Evolutionary conservation across 2,888 invertebrate species (phyloP), one percentile per base, ranked within the genome.

Genomic region (Strigamia maritima): DNA sequence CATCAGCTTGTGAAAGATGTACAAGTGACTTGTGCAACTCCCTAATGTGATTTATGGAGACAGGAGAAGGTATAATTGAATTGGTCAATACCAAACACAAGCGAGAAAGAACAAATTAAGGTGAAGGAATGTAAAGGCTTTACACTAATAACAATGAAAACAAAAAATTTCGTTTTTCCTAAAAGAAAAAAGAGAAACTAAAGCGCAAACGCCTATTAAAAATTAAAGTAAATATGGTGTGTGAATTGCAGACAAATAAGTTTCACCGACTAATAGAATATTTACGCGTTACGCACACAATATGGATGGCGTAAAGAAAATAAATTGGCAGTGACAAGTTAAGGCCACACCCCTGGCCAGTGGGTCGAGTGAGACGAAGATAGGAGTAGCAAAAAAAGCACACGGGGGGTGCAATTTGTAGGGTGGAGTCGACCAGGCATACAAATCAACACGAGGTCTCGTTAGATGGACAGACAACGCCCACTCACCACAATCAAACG

Each of bases 291-390:
- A 54, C 54, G 22, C n/a, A 19, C n/a, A 19, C 22, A 54, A 54
- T 19, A 19, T 22, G 54, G 35, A 16, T 22, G 54, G 54, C 7
- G 54, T 54, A 19, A 19, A 54, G 54, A 19, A 19, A 54, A 54
- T 54, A 54, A 54, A 54, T 54, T 54, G 54, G 54, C 54, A 54
- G 54, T 54, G 54, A 54, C 54, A 54, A 54, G 54, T 54, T 54
- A 54, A 54, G 54, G 54, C 54, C 54, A 54, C 54, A 54, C 54
- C 54, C 54, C 54, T 54, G 54, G 54, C n/a, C 54, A 54, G 19
- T 54, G 54, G 54, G 54, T 54, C 54, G 54, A 19, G 3, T n/a
- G 54, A 19, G 54, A 19, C 54, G 54, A 54, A 19, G 54, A 22
- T n/a, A 54, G 54, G 19, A 54, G 54, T 54, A 54, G 54, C 44